phyloP scores from a whole-genome alignment of 2,888 invertebrate genomes.

The Antitype chi region DNA sequence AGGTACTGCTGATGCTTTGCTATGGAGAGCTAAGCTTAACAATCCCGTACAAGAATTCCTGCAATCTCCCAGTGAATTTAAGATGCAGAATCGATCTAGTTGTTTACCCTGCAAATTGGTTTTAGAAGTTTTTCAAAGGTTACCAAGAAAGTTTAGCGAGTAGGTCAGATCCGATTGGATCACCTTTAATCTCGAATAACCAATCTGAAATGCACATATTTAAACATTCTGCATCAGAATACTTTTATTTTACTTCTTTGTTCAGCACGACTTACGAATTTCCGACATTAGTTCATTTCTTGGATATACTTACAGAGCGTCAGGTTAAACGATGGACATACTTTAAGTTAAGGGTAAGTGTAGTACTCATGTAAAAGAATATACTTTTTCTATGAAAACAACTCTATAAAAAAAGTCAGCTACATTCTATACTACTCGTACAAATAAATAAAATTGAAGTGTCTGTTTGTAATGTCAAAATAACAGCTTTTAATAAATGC shows the following conservation, averaged over 20 bases:
- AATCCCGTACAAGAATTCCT: background rate
- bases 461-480: too few species aligned
- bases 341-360: background rate
- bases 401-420: too few species aligned
- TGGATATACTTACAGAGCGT: background rate
- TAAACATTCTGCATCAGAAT: background rate
- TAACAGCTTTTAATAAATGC: too few species aligned
- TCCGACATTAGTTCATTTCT: too few species aligned
- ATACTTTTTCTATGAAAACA: background rate
- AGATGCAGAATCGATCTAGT: slow-evolving; percentile 9
- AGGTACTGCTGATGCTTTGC: too few species aligned
- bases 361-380: background rate
- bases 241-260: background rate
- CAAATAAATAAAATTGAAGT: too few species aligned
- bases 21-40: too few species aligned
- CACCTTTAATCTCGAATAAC: slow-evolving; percentile 11
- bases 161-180: slow-evolving; percentile 15
- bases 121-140: background rate
- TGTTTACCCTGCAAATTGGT: slow-evolving; percentile 12
- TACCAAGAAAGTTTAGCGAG: slow-evolving; percentile 7
- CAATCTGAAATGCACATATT: slow-evolving; percentile 10
- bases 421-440: too few species aligned
- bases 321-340: background rate
- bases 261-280: background rate
- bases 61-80: background rate